Percentiles rank a stretch among this genome's conserved stretches.
Evolutionary conservation across 2,888 invertebrate genomes (phyloP).

Genomic region (Sinodicranocentrus sp.): DNA sequence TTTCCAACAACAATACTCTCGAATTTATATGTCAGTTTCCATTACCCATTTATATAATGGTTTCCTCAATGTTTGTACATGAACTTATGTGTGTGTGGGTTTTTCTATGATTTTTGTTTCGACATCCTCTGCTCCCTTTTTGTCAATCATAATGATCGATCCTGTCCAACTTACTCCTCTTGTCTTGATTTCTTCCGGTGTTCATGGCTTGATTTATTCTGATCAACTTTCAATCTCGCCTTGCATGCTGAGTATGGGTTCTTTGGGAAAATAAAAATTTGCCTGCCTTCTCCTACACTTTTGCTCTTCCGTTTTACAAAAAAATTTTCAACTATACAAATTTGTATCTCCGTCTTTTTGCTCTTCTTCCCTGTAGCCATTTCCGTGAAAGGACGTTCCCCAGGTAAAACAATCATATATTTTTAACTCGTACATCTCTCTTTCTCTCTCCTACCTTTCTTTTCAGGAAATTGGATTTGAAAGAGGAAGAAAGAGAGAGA

Average conservation of each 20-base stretch:
- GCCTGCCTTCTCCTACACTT: no score
- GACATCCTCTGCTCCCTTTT: no score
- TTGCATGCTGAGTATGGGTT: no score
- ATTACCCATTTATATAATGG: no score
- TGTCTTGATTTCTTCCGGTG: background rate
- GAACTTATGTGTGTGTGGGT: no score
- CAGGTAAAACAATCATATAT: conserved; percentile 83
- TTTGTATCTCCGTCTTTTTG: conserved; percentile 10
- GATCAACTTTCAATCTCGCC: background rate
- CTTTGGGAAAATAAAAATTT: no score
- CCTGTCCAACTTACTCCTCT: background rate
- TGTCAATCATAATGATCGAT: conserved; percentile 14
- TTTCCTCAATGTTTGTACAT: no score
- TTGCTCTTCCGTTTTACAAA: no score
- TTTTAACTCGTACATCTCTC: background rate
- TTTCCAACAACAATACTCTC: no score
- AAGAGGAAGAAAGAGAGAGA: no score
- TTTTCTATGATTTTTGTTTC: background rate
- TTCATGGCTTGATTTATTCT: background rate
- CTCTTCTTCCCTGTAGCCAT: conserved; percentile 82
- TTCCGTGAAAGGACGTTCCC: conserved; percentile 95
- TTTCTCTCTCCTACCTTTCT: background rate
- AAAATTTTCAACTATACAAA: no score
- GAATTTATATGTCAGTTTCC: no score
- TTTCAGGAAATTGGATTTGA: background rate